A percentile compares a stretch with the other conserved stretches of the same genome.
phyloP scores from a whole-genome alignment of 1,140 invertebrate species.

The Trichomalopsis sarcophagae region DNA sequence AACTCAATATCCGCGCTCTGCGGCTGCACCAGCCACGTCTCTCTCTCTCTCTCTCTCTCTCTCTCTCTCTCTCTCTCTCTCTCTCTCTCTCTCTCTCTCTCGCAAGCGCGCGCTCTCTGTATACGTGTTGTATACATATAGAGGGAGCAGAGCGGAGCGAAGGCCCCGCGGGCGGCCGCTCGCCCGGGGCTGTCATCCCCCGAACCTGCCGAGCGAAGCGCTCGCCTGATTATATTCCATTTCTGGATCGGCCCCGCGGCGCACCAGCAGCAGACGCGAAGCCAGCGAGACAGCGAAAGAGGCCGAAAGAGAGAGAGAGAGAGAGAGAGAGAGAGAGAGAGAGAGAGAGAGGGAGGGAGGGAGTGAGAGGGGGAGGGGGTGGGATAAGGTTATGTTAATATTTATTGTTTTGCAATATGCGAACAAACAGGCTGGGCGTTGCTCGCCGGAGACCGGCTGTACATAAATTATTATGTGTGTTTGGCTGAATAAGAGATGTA shows the following conservation, averaged over 20 bases:
- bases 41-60: background rate
- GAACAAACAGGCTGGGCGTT: constrained; percentile 3
- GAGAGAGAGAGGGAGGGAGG: constrained; percentile 55
- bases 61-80: background rate
- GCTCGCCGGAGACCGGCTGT: background rate
- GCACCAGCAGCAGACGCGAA: constrained; percentile 53
- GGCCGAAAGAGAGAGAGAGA: constrained; percentile 53
- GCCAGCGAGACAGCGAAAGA: constrained; percentile 9
- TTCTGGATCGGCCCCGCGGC: constrained; percentile 67
- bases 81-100: background rate
- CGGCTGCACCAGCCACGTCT: constrained; percentile 48
- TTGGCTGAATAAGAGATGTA: background rate
- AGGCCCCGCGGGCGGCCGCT: constrained; percentile 51
- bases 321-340: constrained; percentile 51
- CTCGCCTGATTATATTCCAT: constrained; percentile 74
- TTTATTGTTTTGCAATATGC: constrained; percentile 40
- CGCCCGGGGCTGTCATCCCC: constrained; percentile 72
- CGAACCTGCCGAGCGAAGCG: constrained; percentile 66
- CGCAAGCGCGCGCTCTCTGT: background rate
- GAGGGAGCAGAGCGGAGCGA: background rate
- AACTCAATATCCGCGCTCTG: constrained; percentile 77
- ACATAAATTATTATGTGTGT: background rate
- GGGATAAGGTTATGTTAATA: constrained; percentile 43
- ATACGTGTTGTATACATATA: background rate
- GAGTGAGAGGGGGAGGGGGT: constrained; percentile 55